phyloP scores from a whole-genome alignment of 1,140 invertebrate species.

The Lepidostoma basale region DNA sequence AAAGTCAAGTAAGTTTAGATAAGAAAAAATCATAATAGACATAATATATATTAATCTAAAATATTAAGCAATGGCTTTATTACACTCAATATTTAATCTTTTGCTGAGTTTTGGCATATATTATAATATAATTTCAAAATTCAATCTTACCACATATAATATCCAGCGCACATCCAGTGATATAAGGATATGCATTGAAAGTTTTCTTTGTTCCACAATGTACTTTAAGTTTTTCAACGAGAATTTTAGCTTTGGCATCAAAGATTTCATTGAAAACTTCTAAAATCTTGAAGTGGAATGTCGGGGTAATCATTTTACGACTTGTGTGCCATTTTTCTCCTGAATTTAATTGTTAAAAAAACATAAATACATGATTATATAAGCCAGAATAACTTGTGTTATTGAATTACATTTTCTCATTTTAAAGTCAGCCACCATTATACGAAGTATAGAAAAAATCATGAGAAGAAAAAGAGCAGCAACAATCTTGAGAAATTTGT shows the following conservation, averaged over 20 bases:
- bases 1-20: no score
- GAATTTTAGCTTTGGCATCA: slow-evolving; percentile 53
- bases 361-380: no score
- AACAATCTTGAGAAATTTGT: not conserved
- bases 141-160: slow-evolving; percentile 69
- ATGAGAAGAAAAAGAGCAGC: not conserved
- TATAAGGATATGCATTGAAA: slow-evolving; percentile 65
- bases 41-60: no score
- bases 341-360: not conserved
- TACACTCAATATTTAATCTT: no score
- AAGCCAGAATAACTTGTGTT: no score
- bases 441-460: not conserved
- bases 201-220: slow-evolving; percentile 64
- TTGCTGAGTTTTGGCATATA: no score
- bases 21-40: no score
- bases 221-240: slow-evolving; percentile 67
- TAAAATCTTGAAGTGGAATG: slow-evolving; percentile 78
- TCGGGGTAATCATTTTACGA: slow-evolving; percentile 75
- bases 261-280: slow-evolving; percentile 70
- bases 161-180: slow-evolving; percentile 71
- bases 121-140: no score
- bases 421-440: not conserved
- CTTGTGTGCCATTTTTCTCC: slow-evolving; percentile 67
- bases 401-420: not conserved
- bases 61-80: no score